A percentile compares a stretch with the other conserved stretches of the same genome.
These are phyloP conservation scores for Philopedon plagiatum DNA, from an alignment of 2,888 invertebrate genomes.

Conservation along the genomic window DNA sequence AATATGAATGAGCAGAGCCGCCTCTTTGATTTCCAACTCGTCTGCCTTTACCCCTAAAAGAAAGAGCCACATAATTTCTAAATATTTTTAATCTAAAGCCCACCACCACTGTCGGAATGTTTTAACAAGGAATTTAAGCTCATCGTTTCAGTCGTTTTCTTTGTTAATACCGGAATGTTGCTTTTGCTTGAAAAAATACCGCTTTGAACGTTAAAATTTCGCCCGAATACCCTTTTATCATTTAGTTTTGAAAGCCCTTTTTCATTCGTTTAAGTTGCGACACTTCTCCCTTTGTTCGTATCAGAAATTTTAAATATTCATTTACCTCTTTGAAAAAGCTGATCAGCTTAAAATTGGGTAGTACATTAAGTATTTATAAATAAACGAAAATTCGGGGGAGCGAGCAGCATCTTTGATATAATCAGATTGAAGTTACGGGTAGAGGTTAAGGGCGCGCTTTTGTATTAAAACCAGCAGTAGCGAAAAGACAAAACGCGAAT, in stretches of 20 bases:
- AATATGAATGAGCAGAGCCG: no score
- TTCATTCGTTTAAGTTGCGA: not conserved
- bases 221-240: not conserved
- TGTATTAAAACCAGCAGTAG: no score
- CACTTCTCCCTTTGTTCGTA: conserved; percentile 1
- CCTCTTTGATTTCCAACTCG: no score
- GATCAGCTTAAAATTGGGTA: not conserved
- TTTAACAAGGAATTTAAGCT: not conserved
- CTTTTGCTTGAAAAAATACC: conserved; percentile 9
- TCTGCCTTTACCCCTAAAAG: no score
- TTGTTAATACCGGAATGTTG: not conserved
- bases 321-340: conserved; percentile 4
- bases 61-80: no score
- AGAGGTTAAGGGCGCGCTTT: no score
- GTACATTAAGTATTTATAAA: not conserved
- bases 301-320: conserved; percentile 14
- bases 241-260: not conserved
- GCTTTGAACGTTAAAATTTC: not conserved
- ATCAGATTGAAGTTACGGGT: not conserved
- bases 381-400: not conserved
- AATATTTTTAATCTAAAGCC: no score
- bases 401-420: not conserved
- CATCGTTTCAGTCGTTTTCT: not conserved
- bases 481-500: no score
- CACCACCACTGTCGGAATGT: not conserved